phyloP scores from a whole-genome alignment of 2,797 vertebrate species.

The Zalophus californianus region DNA sequence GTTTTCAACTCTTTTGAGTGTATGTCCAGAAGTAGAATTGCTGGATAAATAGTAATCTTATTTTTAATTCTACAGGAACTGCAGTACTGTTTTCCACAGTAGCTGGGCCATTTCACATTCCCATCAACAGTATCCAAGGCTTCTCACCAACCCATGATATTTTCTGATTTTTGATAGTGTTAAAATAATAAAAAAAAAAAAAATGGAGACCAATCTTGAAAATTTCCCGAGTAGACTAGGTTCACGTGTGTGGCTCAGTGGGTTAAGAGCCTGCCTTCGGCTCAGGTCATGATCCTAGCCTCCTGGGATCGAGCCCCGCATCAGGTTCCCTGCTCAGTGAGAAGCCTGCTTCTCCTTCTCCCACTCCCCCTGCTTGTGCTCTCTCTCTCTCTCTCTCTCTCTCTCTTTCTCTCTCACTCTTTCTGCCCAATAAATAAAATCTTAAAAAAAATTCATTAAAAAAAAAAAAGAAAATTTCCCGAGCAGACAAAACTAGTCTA shows the following conservation, averaged over 20 bases:
- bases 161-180: background rate
- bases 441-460: too few species aligned
- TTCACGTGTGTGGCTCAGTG: too few species aligned
- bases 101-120: background rate
- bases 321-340: too few species aligned
- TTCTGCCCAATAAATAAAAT: too few species aligned
- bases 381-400: too few species aligned
- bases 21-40: background rate
- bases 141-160: background rate
- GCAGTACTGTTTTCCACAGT: background rate
- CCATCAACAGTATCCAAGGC: background rate
- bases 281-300: too few species aligned
- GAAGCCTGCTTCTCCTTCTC: too few species aligned
- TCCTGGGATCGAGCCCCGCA: too few species aligned
- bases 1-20: background rate
- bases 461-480: background rate
- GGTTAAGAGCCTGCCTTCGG: too few species aligned
- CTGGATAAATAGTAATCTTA: background rate
- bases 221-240: background rate
- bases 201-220: background rate
- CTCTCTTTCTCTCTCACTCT: too few species aligned
- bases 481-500: background rate
- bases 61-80: background rate
- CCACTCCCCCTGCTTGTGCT: too few species aligned
- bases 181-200: background rate